Evolutionary conservation across 2,888 invertebrate genomes (phyloP), one percentile per base, ranked within the genome.

Genomic region (Tuberolachnus salignus): DNA sequence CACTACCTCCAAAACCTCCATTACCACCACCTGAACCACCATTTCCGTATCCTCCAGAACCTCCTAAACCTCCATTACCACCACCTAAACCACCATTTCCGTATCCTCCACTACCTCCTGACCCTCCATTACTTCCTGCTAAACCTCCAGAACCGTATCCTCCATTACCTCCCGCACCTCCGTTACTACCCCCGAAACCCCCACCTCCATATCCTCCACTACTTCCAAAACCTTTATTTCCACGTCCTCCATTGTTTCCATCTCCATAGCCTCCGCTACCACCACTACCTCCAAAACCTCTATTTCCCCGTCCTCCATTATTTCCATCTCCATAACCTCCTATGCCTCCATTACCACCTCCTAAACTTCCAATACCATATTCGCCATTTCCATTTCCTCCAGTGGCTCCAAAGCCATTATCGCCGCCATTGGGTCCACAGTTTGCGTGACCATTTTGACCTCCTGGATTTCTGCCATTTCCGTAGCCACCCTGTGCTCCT

Each of bases 131-230:
- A 11, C 69, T 53, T 16, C 55, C 44, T 44, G 21, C 70, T n/a
- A 14, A 55, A 19, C 66, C 72, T 21, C 71, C 55, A 44, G 3
- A 1, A 11, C 69, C 69, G 16, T 61, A 42, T 4, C 42, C 42
- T 11, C 44, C 19, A 42, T 23, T 44, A 4, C 71, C 59, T 26
- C 16, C 13, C 1, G 6, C 9, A 16, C 64, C 75, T 19, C 75
- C 69, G n/a, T 14, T 14, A 19, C 63, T 72, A 67, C 78, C 78
- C 1, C 81, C 81, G 23, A 53, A 53, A 16, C 71, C 46, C 46
- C 57, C 10, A 21, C 42, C 34, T 23, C 73, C 71, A 16, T 16
- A 11, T 23, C 11, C 10, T 13, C 49, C 23, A 14, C 13, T 42
- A 19, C 49, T n/a, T 46, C 66, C 21, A 71, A 49, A 49, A n/a